Conservation (phyloP, 2,888 invertebrate species). For the Camptogramma bilineatum region DNA sequence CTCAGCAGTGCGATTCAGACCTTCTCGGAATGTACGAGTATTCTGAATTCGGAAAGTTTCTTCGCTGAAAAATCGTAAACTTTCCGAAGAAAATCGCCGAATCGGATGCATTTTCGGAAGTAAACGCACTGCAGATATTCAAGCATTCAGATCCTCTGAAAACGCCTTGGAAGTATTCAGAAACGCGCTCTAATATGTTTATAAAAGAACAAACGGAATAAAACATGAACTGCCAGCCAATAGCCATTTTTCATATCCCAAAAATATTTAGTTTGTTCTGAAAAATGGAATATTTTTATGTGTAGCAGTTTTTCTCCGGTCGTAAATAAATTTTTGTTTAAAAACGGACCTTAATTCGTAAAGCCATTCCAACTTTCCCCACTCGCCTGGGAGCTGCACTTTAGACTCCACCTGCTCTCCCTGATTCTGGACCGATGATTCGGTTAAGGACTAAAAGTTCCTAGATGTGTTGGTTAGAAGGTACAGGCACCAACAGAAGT, state of each 20-base stretch:
- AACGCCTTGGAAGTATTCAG: neutral
- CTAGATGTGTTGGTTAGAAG: too few relatives aligned
- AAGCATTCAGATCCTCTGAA: too few relatives aligned
- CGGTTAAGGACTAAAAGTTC: neutral
- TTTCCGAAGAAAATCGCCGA: too few relatives aligned
- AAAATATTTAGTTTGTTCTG: neutral
- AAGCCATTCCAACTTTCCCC: conserved; percentile 10
- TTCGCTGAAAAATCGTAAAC: too few relatives aligned
- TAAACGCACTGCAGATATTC: too few relatives aligned
- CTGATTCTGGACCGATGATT: neutral
- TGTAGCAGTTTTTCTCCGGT: neutral
- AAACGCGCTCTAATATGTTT: neutral
- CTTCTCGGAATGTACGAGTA: too few relatives aligned
- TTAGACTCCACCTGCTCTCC: conserved; percentile 9
- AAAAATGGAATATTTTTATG: neutral
- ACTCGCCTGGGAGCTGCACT: conserved; percentile 5
- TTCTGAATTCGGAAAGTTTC: too few relatives aligned
- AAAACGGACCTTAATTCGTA: conserved; percentile 2
- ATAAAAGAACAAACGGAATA: neutral
- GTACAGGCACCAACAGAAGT: too few relatives aligned
- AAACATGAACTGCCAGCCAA: neutral
- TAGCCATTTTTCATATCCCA: neutral
- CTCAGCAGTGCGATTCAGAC: too few relatives aligned
- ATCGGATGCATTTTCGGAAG: too few relatives aligned
- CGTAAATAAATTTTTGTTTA: conserved; percentile 4